Evolutionary conservation across 2,888 invertebrate genomes (phyloP).

Genomic region (Megalurothrips usitatus): DNA sequence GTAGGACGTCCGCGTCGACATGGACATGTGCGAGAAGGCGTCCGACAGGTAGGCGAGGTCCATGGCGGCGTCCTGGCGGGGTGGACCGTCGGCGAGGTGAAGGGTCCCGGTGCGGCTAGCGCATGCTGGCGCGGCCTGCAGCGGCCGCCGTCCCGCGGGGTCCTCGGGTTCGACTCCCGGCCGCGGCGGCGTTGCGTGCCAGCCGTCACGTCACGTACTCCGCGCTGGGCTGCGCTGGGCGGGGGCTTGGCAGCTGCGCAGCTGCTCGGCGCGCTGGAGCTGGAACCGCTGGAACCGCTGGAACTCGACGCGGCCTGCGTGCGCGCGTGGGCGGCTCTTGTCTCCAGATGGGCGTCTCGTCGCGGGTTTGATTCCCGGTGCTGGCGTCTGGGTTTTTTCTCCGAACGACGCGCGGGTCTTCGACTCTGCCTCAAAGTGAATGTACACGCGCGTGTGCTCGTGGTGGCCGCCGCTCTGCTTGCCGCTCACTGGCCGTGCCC

Average conservation of each 20-base stretch:
- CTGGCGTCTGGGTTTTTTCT: too few relatives aligned
- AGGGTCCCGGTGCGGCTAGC: background rate
- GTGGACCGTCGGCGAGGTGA: background rate
- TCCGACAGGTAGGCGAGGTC: conserved; percentile 56
- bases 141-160: background rate
- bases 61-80: conserved; percentile 44
- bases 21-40: conserved; percentile 51
- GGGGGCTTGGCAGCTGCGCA: too few relatives aligned
- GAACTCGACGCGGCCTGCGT: conserved; percentile 12
- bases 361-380: too few relatives aligned
- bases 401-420: too few relatives aligned
- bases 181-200: background rate
- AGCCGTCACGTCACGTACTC: background rate
- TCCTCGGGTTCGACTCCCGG: background rate
- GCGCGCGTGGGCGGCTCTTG: background rate
- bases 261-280: too few relatives aligned
- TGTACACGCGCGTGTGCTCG: background rate
- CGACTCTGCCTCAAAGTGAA: too few relatives aligned
- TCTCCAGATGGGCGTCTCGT: too few relatives aligned
- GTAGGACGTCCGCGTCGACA: conserved; percentile 48
- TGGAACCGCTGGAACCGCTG: too few relatives aligned
- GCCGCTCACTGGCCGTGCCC: background rate
- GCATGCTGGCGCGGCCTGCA: background rate
- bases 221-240: background rate
- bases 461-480: conserved; percentile 13